These are phyloP conservation scores for Epiblema foenella DNA, from an alignment of 2,888 invertebrate genomes.

Conservation along the genomic window DNA sequence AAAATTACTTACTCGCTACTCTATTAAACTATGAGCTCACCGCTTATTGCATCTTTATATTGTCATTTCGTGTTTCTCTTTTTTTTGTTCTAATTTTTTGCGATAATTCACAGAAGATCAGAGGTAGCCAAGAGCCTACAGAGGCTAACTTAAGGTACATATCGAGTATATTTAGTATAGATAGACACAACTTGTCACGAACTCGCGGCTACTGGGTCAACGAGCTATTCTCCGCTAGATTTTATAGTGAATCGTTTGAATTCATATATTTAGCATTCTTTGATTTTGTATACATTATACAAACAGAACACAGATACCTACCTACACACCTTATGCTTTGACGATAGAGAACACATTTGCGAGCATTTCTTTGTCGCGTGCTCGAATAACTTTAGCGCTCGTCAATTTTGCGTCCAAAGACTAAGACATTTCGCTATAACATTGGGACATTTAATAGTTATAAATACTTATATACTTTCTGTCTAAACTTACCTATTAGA, in stretches of 20 bases:
- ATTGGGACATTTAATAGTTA: constrained; percentile 49
- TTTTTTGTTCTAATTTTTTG: neutral
- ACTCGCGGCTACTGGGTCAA: constrained; percentile 79
- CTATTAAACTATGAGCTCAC: neutral
- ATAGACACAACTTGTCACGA: constrained; percentile 70
- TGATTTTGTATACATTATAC: neutral
- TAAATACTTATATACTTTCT: constrained; percentile 13
- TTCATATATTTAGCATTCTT: too few relatives aligned
- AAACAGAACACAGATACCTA: neutral
- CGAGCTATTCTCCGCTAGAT: constrained; percentile 59
- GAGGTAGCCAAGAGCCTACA: too few relatives aligned
- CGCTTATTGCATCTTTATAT: neutral
- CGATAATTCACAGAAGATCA: neutral
- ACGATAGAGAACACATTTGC: constrained; percentile 8
- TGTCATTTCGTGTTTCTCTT: neutral
- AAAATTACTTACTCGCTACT: neutral
- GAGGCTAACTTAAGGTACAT: neutral
- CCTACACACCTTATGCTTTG: neutral
- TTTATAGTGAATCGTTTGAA: constrained; percentile 43
- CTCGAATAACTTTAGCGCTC: constrained; percentile 49
- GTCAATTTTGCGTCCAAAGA: constrained; percentile 64
- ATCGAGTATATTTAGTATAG: constrained; percentile 11
- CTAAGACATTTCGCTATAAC: constrained; percentile 60
- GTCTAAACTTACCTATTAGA: constrained; percentile 3
- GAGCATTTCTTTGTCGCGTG: constrained; percentile 64